Evolutionary conservation across 2,113 vertebrate species (phyloP).

Genomic region (Sturnus vulgaris): DNA sequence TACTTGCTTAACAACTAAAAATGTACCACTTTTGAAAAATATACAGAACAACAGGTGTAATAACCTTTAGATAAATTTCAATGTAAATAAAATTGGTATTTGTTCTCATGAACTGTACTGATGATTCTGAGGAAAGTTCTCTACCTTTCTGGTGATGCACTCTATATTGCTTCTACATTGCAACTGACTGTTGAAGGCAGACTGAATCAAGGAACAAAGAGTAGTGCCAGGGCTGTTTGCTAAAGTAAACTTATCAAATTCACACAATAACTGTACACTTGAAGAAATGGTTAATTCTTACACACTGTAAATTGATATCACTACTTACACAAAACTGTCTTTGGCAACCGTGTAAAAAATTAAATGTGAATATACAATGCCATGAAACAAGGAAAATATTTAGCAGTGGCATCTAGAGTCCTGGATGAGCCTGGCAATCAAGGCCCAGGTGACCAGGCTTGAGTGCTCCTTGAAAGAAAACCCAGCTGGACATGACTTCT

Average conservation of each 20-base stretch:
- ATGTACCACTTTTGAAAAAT: background rate
- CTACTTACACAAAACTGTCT: background rate
- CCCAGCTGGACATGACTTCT: background rate
- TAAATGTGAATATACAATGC: background rate
- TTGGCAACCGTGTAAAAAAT: background rate
- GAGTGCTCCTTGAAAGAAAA: background rate
- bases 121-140: background rate
- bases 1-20: background rate
- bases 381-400: background rate
- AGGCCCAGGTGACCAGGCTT: background rate
- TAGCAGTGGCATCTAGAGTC: background rate
- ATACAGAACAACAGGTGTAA: background rate
- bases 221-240: background rate
- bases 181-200: background rate
- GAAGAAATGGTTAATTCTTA: background rate
- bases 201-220: background rate
- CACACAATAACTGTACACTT: fast-evolving
- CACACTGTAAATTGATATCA: background rate
- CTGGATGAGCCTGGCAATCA: background rate
- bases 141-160: background rate
- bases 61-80: background rate
- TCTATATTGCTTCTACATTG: background rate
- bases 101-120: background rate
- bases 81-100: background rate
- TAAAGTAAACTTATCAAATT: background rate